Base-by-base conservation (phyloP, 2,797 vertebrate species). In the Tachyglossus aculeatus region DNA sequence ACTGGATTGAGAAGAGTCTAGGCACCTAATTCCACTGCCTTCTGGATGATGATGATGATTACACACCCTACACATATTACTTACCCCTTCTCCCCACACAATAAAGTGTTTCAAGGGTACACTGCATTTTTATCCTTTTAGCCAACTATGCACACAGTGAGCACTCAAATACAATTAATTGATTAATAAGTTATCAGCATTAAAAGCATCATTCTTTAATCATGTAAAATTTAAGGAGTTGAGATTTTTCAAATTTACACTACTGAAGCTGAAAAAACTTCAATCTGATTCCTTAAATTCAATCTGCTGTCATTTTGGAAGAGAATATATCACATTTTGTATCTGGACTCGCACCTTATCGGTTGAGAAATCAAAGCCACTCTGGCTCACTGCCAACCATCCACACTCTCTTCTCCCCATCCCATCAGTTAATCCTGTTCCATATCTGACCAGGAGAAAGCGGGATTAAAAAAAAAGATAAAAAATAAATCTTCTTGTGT, bases 121-220 rank as follows among this genome's bases (percentile, higher is more conserved):
- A 33, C 39, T 58, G 50, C 55, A 48, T 62, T 16, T 56, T 5
- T 51, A 32, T 67, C 70, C 85, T 63, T 43, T 69, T 38, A 18
- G 39, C 8, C 13, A 76, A 32, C 27, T 67, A 33, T n/a, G n/a
- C n/a, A n/a, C n/a, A n/a, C n/a, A n/a, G n/a, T n/a, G n/a, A n/a
- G n/a, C n/a, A n/a, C 6, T 10, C 4, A 4, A n/a, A n/a, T n/a
- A n/a, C n/a, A 4, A 47, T 47, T 63, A 52, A 24, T 34, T 67
- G 5, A 24, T 45, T 48, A 8, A n/a, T 48, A 60, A 53, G 44
- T 33, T 22, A 53, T 32, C 55, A 40, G 73, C 13, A 56, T 74
- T 76, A 71, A 59, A 80, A 77, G 41, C 12, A 61, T 4, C 6
- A 53, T 32, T 60, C 66, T 31, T 45, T 65, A n/a, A 12, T 73